These are phyloP conservation scores for Marasmarcha lunaedactyla DNA, from an alignment of 2,888 invertebrate genomes.

Conservation along the genomic window DNA sequence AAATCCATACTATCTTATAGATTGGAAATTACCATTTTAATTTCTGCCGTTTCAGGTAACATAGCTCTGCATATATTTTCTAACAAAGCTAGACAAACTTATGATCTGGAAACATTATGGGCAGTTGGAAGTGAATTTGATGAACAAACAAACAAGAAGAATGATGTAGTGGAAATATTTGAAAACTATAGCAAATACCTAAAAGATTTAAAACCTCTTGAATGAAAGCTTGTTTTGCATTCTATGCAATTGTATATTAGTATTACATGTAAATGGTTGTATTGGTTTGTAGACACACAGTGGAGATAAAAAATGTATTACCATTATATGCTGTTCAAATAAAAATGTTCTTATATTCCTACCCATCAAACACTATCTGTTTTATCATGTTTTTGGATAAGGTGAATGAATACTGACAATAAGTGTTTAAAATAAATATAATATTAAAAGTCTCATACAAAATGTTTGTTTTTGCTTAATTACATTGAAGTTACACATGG, in stretches of 20 bases:
- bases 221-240: slow-evolving; percentile 6
- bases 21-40: slow-evolving; percentile 5
- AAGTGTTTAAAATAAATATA: slow-evolving; percentile 24
- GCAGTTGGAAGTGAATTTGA: slow-evolving; percentile 87
- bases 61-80: slow-evolving; percentile 92
- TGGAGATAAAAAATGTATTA: no score
- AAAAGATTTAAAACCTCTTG: slow-evolving; percentile 73
- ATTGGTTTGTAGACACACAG: no score
- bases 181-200: slow-evolving; percentile 76
- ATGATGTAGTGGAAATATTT: slow-evolving; percentile 73
- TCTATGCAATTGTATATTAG: no score
- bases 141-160: slow-evolving; percentile 72
- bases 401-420: no score
- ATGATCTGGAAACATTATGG: slow-evolving; percentile 94
- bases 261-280: no score
- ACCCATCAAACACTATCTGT: no score
- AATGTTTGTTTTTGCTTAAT: slow-evolving; percentile 67
- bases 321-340: no score
- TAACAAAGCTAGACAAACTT: slow-evolving; percentile 73
- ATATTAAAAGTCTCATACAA: slow-evolving; percentile 63
- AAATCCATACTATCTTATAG: slow-evolving; percentile 4
- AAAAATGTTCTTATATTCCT: no score
- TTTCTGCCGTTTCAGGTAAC: slow-evolving; percentile 79
- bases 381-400: no score
- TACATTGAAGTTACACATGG: slow-evolving; percentile 24